These are phyloP conservation scores for Ceratotherium simum DNA, from an alignment of 2,113 vertebrate species.

Conservation along the genomic window DNA sequence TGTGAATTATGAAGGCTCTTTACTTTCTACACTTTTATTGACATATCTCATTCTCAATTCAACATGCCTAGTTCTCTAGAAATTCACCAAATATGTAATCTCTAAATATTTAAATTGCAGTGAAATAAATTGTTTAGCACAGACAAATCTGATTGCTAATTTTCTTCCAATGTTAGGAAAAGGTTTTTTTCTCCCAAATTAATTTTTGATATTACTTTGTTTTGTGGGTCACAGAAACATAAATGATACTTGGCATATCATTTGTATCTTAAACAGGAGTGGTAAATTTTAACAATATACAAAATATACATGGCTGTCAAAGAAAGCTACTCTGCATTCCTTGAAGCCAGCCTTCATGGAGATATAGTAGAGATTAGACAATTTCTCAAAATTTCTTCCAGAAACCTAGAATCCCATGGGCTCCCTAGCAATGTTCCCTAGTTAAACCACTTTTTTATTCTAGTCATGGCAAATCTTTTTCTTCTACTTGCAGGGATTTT, in stretches of 20 bases:
- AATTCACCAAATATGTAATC: neutral
- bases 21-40: neutral
- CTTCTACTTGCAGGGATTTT: neutral
- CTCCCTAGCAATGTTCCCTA: too few relatives aligned
- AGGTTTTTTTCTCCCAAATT: neutral
- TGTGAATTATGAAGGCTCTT: neutral
- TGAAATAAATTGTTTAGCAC: neutral
- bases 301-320: neutral
- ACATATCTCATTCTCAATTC: neutral
- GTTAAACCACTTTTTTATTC: neutral
- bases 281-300: neutral
- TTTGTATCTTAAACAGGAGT: neutral
- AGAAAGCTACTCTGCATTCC: neutral
- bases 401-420: neutral
- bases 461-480: neutral
- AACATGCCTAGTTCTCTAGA: neutral
- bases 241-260: neutral
- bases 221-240: neutral
- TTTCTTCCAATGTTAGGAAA: neutral
- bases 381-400: neutral
- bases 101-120: neutral
- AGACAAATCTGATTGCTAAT: neutral
- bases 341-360: neutral
- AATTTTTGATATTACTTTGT: neutral
- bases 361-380: neutral